These are phyloP conservation scores for Dyspetes luteomarginatus DNA, from an alignment of 2,888 invertebrate species.

Conservation along the genomic window DNA sequence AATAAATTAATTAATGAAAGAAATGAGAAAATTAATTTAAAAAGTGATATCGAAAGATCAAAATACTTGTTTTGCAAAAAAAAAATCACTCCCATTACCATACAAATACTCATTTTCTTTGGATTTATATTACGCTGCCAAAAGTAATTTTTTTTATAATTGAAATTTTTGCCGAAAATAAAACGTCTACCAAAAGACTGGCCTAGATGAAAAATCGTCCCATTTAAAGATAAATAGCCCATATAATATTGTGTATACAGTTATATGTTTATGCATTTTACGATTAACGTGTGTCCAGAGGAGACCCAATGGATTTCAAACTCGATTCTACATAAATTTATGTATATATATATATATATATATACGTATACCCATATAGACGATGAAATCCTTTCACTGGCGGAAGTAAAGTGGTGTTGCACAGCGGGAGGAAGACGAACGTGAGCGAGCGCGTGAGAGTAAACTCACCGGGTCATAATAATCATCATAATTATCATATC, in stretches of 20 bases:
- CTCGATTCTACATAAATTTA: conserved; percentile 27
- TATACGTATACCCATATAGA: conserved; percentile 26
- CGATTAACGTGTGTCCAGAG: conserved; percentile 41
- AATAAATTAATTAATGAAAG: no score
- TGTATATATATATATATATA: conserved; percentile 10
- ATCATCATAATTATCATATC: conserved; percentile 43
- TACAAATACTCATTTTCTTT: no score
- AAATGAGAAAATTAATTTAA: no score
- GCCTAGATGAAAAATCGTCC: no score
- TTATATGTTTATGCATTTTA: background rate
- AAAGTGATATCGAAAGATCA: no score
- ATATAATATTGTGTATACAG: background rate
- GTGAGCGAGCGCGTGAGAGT: conserved; percentile 72
- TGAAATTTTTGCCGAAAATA: no score
- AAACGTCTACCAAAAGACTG: no score
- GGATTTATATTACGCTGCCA: no score
- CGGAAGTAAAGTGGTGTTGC: conserved; percentile 68
- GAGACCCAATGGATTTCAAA: conserved; percentile 30
- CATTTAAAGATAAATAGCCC: no score
- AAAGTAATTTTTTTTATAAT: no score
- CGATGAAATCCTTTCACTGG: conserved; percentile 71
- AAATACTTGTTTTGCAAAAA: no score
- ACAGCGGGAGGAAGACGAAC: conserved; percentile 59
- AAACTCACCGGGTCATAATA: conserved; percentile 74
- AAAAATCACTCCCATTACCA: no score